These are phyloP conservation scores for Noctuana brunneofusca DNA, from an alignment of 2,888 invertebrate genomes.

Conservation along the genomic window DNA sequence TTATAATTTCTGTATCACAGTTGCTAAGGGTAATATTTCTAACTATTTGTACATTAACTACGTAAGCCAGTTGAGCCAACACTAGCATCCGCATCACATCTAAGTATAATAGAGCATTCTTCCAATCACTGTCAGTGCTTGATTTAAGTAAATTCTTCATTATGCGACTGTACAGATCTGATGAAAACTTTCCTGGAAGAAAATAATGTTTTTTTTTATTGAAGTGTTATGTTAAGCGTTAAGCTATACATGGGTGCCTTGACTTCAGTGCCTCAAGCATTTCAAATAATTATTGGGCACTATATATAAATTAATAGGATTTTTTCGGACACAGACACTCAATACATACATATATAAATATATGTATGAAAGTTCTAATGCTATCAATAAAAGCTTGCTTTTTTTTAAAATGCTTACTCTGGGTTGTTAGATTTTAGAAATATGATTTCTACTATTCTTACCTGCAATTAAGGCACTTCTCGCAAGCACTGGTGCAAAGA, in stretches of 20 bases:
- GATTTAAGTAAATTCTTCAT: conserved; percentile 65
- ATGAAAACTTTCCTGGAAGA: conserved; percentile 71
- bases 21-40: conserved; percentile 58
- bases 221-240: too few species aligned
- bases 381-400: too few species aligned
- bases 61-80: conserved; percentile 66
- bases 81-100: conserved; percentile 68
- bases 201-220: neutral
- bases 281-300: too few species aligned
- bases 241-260: too few species aligned
- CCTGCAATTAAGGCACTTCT: conserved; percentile 71
- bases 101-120: conserved; percentile 62
- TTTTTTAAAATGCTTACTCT: too few species aligned
- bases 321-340: too few species aligned
- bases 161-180: conserved; percentile 63
- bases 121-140: conserved; percentile 66
- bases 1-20: conserved; percentile 70
- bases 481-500: conserved; percentile 71
- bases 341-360: too few species aligned
- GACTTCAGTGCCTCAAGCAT: too few species aligned
- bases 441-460: conserved; percentile 44
- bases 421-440: too few species aligned
- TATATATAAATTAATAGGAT: too few species aligned
- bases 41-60: conserved; percentile 77
- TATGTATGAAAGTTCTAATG: too few species aligned